phyloP scores from a whole-genome alignment of 1,140 invertebrate species.

The Andrena cerasifolii region DNA sequence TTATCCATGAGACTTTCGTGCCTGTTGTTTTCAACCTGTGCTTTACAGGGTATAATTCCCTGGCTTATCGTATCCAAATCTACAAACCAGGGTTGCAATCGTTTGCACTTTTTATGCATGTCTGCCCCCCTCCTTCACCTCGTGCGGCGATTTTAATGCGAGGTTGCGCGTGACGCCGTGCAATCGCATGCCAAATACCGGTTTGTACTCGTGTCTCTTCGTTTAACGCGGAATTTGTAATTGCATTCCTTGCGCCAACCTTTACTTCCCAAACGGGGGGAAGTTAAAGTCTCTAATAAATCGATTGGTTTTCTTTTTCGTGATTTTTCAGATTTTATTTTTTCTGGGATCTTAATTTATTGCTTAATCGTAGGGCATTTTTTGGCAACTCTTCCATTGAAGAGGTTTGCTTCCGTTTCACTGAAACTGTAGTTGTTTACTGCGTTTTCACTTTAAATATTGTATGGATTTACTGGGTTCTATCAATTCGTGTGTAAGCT shows the following conservation, averaged over 20 bases:
- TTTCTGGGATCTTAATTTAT: no score
- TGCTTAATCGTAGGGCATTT: no score
- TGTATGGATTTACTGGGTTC: no score
- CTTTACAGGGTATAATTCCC: neutral
- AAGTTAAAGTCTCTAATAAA: neutral
- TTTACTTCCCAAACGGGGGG: neutral
- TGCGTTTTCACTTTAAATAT: no score
- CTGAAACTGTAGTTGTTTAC: no score
- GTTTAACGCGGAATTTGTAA: constrained; percentile 15
- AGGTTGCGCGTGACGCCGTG: constrained; percentile 5
- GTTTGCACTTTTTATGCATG: neutral
- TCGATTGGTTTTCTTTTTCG: neutral
- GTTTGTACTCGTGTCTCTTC: neutral
- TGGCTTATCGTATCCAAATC: neutral
- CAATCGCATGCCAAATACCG: neutral
- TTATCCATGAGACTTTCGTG: constrained; percentile 24
- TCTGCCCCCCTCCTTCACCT: neutral
- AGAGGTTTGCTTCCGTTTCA: no score
- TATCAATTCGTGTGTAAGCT: no score
- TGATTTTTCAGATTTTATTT: no score
- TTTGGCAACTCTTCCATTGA: no score
- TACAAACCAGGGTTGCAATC: neutral
- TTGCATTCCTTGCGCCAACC: constrained; percentile 7
- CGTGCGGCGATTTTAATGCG: neutral
- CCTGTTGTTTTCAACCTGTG: neutral